Conservation (phyloP, 2,888 invertebrate genomes). For the Oxystoma pomonae region DNA sequence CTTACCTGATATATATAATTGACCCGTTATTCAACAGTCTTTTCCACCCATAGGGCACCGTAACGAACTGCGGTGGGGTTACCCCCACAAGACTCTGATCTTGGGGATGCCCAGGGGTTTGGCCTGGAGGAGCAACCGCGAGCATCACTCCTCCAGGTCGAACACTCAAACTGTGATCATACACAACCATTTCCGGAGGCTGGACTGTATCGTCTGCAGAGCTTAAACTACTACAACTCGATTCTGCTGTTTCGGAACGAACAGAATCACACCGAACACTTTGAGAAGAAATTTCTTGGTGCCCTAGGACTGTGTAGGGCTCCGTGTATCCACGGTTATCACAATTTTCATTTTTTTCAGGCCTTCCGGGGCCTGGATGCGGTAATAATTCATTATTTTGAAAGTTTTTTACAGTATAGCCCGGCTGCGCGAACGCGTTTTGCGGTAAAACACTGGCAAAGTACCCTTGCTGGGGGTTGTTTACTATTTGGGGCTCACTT, state of each 20-base stretch:
- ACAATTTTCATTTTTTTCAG: conserved; percentile 36
- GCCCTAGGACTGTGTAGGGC: conserved; percentile 32
- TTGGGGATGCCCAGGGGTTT: conserved; percentile 16
- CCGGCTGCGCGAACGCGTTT: conserved; percentile 39
- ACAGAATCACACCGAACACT: conserved; percentile 54
- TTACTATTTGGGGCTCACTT: conserved; percentile 11
- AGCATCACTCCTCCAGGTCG: conserved; percentile 43
- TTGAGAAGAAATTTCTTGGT: conserved; percentile 36
- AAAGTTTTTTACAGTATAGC: conserved; percentile 38
- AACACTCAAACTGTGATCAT: conserved; percentile 48
- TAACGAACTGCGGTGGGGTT: conserved; percentile 33
- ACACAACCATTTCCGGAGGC: conserved; percentile 43
- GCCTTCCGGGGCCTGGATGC: conserved; percentile 35
- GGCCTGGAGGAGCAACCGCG: conserved; percentile 39
- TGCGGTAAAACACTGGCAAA: conserved; percentile 42
- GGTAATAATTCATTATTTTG: conserved; percentile 34
- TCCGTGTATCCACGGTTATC: conserved; percentile 26
- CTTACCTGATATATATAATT: conserved; percentile 75
- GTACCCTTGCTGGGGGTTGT: conserved; percentile 27
- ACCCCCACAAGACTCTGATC: conserved; percentile 15
- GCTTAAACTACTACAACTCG: conserved; percentile 54
- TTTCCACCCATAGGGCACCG: conserved; percentile 76
- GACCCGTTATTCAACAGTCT: conserved; percentile 66
- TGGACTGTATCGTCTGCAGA: conserved; percentile 43
- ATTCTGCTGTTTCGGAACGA: conserved; percentile 57